These are phyloP conservation scores for Epizoanthus scotinus DNA, from an alignment of 92 coral and sea anemone genomes.

Conservation along the genomic window DNA sequence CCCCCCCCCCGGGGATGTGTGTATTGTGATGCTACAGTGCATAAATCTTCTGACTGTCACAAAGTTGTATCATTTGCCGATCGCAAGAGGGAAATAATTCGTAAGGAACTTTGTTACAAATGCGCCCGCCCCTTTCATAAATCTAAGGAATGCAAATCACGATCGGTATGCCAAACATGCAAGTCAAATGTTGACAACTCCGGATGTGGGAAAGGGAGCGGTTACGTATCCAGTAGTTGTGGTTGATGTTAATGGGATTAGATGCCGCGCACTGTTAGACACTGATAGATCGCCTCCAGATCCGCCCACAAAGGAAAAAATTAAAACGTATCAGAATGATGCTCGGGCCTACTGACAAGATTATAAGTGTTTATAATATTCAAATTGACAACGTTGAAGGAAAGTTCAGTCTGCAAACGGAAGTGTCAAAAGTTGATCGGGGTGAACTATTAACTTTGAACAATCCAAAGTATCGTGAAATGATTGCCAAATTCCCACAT, in stretches of 20 bases:
- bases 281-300: conserved; percentile 43
- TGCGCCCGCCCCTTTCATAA: conserved; percentile 42
- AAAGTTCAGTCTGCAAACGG: conserved; percentile 42
- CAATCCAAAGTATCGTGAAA: conserved; percentile 41
- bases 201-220: conserved; percentile 30
- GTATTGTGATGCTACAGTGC: no score
- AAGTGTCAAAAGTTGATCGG: conserved; percentile 64
- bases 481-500: conserved; percentile 35
- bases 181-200: conserved; percentile 20
- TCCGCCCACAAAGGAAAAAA: conserved; percentile 50
- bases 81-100: no score
- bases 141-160: conserved; percentile 40
- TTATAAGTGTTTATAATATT: conserved; percentile 46
- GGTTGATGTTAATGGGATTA: conserved; percentile 52
- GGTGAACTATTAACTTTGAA: conserved; percentile 42
- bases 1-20: no score
- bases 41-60: no score
- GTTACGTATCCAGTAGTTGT: conserved; percentile 48
- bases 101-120: no score
- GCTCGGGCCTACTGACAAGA: conserved; percentile 56
- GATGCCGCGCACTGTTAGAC: conserved; percentile 44
- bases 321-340: conserved; percentile 66
- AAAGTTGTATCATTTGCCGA: no score
- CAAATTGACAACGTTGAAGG: conserved; percentile 49
- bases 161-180: conserved; percentile 48